Conservation (phyloP, 2,797 vertebrate species). For the Scolopax rusticola region DNA sequence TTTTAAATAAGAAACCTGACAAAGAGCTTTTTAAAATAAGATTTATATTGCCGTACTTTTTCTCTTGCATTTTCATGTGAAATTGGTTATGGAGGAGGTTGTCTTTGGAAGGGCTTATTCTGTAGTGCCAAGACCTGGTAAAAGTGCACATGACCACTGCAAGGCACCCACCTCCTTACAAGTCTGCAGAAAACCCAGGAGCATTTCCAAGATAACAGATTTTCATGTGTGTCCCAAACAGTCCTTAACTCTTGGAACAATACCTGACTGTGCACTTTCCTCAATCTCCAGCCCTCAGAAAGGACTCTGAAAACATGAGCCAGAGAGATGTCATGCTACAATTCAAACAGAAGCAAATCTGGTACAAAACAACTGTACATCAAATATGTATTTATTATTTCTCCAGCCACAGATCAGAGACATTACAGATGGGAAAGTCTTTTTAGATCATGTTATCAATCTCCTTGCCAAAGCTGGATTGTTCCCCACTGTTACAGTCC, state of each 20-base stretch:
- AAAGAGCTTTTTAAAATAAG: not conserved
- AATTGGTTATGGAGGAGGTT: not conserved
- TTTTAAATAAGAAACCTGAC: not conserved
- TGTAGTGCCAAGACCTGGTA: not conserved
- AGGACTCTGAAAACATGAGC: not conserved
- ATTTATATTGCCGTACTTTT: not conserved
- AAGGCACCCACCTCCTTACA: not conserved
- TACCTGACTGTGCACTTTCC: not conserved
- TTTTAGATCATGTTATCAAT: conserved; percentile 21
- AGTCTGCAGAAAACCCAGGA: not conserved
- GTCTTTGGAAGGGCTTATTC: not conserved
- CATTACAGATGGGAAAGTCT: conserved; percentile 52
- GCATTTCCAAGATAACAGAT: not conserved
- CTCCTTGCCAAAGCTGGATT: conserved; percentile 8
- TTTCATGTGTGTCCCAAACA: not conserved
- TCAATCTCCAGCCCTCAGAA: not conserved
- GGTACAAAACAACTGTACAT: not conserved
- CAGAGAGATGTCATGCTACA: not conserved
- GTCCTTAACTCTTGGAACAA: not conserved
- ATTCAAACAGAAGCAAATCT: conserved; percentile 18
- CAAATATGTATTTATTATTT: conserved; percentile 13
- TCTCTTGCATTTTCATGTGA: not conserved
- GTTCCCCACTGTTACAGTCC: not conserved
- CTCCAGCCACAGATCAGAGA: conserved; percentile 1
- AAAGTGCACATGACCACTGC: not conserved